These are phyloP conservation scores for Tortricodes alternella DNA, from an alignment of 2,888 invertebrate species.

Conservation along the genomic window DNA sequence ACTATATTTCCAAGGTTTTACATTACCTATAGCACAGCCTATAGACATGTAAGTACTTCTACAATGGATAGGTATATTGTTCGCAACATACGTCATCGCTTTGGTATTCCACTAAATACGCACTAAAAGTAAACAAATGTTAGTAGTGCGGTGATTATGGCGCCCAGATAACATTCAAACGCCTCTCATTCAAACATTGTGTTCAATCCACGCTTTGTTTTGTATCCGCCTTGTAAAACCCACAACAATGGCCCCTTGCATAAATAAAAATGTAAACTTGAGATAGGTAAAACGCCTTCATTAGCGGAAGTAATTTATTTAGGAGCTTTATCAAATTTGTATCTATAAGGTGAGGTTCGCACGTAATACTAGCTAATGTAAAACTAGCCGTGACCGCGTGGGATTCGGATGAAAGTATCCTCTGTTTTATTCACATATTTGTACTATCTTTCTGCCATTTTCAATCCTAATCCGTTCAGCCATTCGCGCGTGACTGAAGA, in stretches of 20 bases:
- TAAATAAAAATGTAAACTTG: constrained; percentile 55
- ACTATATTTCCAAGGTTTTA: no score
- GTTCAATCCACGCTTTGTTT: constrained; percentile 33
- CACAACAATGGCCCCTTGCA: constrained; percentile 51
- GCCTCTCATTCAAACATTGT: constrained; percentile 20
- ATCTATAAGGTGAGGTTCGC: constrained; percentile 1
- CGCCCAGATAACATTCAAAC: constrained; percentile 20
- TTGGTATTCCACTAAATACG: constrained; percentile 27
- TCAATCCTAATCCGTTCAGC: no score
- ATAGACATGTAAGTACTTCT: no score
- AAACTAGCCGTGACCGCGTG: no score
- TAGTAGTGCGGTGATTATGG: constrained; percentile 17
- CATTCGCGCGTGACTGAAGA: no score
- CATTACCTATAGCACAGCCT: no score
- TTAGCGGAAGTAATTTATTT: constrained; percentile 44
- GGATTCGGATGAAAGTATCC: no score
- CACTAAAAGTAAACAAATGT: constrained; percentile 30
- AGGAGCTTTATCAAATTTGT: background rate
- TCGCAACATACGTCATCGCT: constrained; percentile 17
- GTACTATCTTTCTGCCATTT: no score
- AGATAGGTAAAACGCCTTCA: constrained; percentile 58
- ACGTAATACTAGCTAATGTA: background rate
- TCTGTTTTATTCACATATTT: no score
- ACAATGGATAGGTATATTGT: background rate
- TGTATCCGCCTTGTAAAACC: constrained; percentile 49